Conservation (phyloP, 2,113 vertebrate genomes). For the Heptranchias perlo region DNA sequence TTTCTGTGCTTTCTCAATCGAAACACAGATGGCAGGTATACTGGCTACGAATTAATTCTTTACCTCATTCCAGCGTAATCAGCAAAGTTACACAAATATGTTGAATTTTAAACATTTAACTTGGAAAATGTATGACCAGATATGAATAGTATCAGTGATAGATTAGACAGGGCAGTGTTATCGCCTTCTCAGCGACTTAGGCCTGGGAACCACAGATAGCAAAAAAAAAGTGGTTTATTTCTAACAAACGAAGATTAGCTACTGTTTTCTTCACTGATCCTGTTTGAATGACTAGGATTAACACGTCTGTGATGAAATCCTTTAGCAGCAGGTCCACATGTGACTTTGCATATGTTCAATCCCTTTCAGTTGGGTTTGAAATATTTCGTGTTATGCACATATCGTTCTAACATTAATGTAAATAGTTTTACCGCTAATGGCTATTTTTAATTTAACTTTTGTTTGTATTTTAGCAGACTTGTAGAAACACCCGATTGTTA, state of each 20-base stretch:
- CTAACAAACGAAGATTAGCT: conserved; percentile 33
- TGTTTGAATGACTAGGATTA: not conserved
- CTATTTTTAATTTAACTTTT: not conserved
- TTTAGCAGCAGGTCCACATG: not conserved
- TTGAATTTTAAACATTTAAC: conserved; percentile 40
- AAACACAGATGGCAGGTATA: conserved; percentile 28
- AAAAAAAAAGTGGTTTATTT: conserved; percentile 24
- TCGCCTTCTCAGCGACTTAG: conserved; percentile 37
- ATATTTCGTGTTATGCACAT: not conserved
- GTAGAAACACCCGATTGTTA: not conserved
- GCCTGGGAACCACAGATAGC: conserved; percentile 32
- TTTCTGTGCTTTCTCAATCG: conserved; percentile 26
- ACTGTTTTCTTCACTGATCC: conserved; percentile 29
- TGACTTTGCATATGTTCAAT: not conserved
- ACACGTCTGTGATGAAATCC: not conserved
- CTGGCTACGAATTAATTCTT: conserved; percentile 13
- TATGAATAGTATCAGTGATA: conserved; percentile 43
- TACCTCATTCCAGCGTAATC: conserved; percentile 15
- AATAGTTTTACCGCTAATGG: not conserved
- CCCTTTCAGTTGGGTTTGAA: not conserved
- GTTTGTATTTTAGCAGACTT: not conserved
- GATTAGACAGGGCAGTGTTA: conserved; percentile 44
- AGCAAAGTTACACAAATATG: conserved; percentile 27
- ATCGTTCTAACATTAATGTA: not conserved
- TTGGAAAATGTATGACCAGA: conserved; percentile 42